These are phyloP conservation scores for Aldrovandia affinis DNA, from an alignment of 2,797 vertebrate species.

Conservation along the genomic window DNA sequence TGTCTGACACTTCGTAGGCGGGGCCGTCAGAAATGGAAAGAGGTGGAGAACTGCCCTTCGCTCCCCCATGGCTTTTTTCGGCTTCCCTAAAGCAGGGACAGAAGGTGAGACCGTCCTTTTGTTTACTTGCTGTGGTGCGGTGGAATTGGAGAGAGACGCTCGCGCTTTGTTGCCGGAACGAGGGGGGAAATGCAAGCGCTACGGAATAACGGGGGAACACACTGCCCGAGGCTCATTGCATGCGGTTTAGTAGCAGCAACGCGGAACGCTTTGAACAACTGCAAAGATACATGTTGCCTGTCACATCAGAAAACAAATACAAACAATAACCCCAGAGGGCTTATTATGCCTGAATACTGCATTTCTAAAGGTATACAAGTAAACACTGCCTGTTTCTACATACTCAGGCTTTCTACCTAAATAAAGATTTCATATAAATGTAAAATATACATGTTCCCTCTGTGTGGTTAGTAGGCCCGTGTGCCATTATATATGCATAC, in stretches of 20 bases:
- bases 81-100: background rate
- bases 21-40: background rate
- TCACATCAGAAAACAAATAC: conserved; percentile 20
- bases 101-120: background rate
- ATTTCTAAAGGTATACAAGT: background rate
- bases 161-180: background rate
- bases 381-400: conserved; percentile 10
- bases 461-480: no score
- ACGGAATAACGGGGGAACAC: conserved; percentile 18
- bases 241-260: background rate
- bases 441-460: conserved; percentile 3
- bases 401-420: background rate
- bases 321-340: background rate
- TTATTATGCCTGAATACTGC: conserved; percentile 6
- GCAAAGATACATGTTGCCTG: conserved; percentile 35
- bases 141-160: background rate
- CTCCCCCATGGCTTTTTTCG: background rate
- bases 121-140: background rate
- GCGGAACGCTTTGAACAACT: conserved; percentile 20
- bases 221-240: background rate
- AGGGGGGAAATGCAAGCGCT: background rate
- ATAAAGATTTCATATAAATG: conserved; percentile 19
- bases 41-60: background rate
- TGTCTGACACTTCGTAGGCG: background rate
- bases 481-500: no score